These are phyloP conservation scores for Drosophila murphyi DNA, from an alignment of 1,140 invertebrate genomes.

Conservation along the genomic window DNA sequence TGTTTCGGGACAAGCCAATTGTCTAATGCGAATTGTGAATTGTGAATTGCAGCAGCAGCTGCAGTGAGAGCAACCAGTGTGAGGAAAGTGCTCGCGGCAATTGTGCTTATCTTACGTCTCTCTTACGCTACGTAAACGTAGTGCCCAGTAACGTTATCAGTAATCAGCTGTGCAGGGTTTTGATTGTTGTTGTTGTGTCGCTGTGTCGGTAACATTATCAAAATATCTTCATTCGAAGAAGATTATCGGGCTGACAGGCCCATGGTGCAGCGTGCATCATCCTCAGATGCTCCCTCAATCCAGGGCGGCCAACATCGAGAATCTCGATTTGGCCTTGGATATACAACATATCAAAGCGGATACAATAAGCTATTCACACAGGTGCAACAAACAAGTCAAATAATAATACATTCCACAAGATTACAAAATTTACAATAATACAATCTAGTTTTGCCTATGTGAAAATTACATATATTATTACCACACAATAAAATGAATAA, in stretches of 20 bases:
- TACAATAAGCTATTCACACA: conserved; percentile 96
- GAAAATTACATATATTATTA: too few relatives aligned
- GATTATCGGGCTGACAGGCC: conserved; percentile 84
- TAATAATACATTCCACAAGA: too few relatives aligned
- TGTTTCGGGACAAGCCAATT: conserved; percentile 9
- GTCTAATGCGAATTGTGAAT: conserved; percentile 40
- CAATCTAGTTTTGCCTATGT: too few relatives aligned
- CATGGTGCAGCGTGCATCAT: conserved; percentile 84
- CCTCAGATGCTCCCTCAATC: conserved; percentile 84
- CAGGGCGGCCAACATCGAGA: conserved; percentile 83
- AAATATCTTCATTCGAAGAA: conserved; percentile 85
- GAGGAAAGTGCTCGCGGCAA: conserved; percentile 14
- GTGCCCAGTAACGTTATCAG: conserved; percentile 2
- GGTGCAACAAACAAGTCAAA: conserved; percentile 85
- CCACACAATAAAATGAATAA: too few relatives aligned
- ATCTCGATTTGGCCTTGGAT: conserved; percentile 86
- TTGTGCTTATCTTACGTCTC: conserved; percentile 28
- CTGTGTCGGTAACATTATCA: conserved; percentile 71
- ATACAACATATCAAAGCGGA: conserved; percentile 91
- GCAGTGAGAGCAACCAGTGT: conserved; percentile 17
- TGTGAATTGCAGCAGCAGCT: conserved; percentile 4
- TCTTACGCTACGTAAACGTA: background rate
- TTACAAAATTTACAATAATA: too few relatives aligned
- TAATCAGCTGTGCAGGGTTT: conserved; percentile 1
- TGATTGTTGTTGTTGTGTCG: conserved; percentile 40